Evolutionary conservation across 2,888 invertebrate species (phyloP), one percentile per base, ranked within the genome.

Genomic region (Fragum fragum): DNA sequence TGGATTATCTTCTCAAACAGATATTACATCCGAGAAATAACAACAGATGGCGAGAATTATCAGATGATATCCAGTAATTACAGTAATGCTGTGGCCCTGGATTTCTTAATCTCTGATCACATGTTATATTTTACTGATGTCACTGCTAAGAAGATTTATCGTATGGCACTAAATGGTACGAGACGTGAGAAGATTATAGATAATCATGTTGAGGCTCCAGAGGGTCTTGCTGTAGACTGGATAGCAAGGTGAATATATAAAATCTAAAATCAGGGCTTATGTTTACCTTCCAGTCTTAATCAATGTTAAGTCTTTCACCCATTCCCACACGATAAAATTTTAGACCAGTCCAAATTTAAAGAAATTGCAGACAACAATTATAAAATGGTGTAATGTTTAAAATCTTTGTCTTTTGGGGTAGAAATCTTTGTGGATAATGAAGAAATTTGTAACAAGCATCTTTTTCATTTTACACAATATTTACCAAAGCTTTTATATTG

Each of bases 21-120:
- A 92, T 99, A 99, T 94, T 99, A 99, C 94, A 97, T 99, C 1
- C 96, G 99, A 73, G 99, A 99, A 92, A 97, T 99, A 96, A 98
- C 98, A 0, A 96, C 97, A 0, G 99, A 99, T 93, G 99, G 98
- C 0, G 95, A 96, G 5, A 95, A 96, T 14, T 99, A 99, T 93
- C 95, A 98, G 21, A 96, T 98, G 91, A 93, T 95, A 29, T 98
- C 98, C 91, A 98, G 98, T 94, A 99, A 99, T 93, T 96, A 99
- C 28, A 97, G 98, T 95, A 99, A 99, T 93, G 99, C 98, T 0
- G 99, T 99, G 0, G 91, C 92, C 2, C 76, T 94, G 28, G 93
- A 93, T 81, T 92, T 92, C 70, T 91, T 93, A 79, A 88, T 89
- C 47, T 61, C 72, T 16, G 91, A 93, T 26, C 85, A 91, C 28